These are phyloP conservation scores for Carassius auratus DNA, from an alignment of 2,113 vertebrate species.

Conservation along the genomic window DNA sequence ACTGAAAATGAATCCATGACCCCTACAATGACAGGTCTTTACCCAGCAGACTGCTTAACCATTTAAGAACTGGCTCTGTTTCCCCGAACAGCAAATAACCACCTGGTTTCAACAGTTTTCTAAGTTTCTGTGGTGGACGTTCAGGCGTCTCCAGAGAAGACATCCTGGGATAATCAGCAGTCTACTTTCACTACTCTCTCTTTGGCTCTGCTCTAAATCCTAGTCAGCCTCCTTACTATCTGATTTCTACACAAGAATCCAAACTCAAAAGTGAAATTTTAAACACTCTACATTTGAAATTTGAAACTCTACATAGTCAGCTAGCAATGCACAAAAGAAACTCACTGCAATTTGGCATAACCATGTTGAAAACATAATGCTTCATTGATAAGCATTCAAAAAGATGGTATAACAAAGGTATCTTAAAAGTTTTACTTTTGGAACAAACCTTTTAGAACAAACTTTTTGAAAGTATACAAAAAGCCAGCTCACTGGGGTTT, in stretches of 20 bases:
- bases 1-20: conserved; percentile 2
- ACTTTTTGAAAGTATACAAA: too few relatives aligned
- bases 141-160: neutral
- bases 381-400: neutral
- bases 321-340: neutral
- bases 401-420: neutral
- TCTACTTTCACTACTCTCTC: neutral
- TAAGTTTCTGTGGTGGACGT: neutral
- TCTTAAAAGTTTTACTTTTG: too few relatives aligned
- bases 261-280: neutral
- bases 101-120: neutral
- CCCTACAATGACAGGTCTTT: neutral
- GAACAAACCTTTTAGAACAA: too few relatives aligned
- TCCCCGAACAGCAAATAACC: neutral
- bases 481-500: neutral
- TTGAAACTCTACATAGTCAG: too few relatives aligned
- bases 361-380: too few relatives aligned
- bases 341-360: too few relatives aligned
- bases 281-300: neutral
- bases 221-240: neutral
- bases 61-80: conserved; percentile 11
- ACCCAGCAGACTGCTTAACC: neutral
- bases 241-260: neutral
- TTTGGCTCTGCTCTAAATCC: neutral
- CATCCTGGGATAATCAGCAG: neutral